Evolutionary conservation across 1,140 invertebrate species (phyloP), one percentile per base, ranked within the genome.

Genomic region (Bombus waltoni): DNA sequence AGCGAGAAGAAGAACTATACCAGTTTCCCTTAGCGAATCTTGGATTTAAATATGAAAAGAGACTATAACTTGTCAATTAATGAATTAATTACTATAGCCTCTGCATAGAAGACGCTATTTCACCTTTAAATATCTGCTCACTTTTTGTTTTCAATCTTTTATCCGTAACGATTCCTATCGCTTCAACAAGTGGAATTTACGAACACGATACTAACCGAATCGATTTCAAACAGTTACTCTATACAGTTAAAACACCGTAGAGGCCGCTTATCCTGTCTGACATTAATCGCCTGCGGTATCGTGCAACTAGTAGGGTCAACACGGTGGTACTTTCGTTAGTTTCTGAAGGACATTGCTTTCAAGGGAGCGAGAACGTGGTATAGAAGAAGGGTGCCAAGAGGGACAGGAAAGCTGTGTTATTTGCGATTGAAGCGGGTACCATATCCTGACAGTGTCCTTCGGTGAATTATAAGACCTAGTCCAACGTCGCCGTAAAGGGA

Each of bases 341-440:
- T 80, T 81, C 78, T 57, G 57, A 81, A 40, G 83, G 75, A 65
- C 77, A 91, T 88, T 89, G 85, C 84, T 88, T 92, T 74, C 85
- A 76, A 85, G 86, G 87, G 89, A 82, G 81, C 25, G 62, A 65
- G 32, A 81, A 85, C 42, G 57, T 59, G 25, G 25, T 28, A 73
- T 42, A 62, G 83, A 44, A 72, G 42, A 57, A 82, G 73, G 76
- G 32, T 71, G 53, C 35, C 18, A 65, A 40, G 68, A 70, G 77
- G 32, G 79, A 78, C 59, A 68, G 78, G 32, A 70, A 84, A 68
- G 80, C 53, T 18, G 32, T 73, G 91, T 94, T 93, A 91, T 95
- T 95, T 95, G 94, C 89, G 94, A 94, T 88, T 93, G 91, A 92
- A 90, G 90, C 84, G 93, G 94, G 94, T 93, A 90, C 93, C 92